Evolutionary conservation across 2,797 vertebrate species (phyloP).

Genomic region (Chloroceryle amazona): DNA sequence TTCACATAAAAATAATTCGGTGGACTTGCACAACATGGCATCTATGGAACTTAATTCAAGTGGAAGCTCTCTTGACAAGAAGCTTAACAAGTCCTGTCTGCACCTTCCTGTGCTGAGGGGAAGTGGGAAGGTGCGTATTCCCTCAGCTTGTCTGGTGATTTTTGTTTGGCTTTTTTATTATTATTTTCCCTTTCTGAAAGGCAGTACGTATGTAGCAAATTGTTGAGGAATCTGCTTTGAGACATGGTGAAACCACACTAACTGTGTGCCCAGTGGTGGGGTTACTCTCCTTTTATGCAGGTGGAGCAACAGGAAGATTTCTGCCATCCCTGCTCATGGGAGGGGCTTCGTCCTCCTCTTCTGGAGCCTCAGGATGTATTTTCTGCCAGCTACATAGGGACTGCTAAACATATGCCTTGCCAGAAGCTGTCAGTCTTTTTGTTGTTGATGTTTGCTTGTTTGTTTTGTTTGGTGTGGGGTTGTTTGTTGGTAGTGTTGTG

Average conservation of each 20-base stretch:
- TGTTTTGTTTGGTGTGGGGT: background rate
- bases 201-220: background rate
- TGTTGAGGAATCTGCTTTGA: background rate
- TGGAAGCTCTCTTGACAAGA: background rate
- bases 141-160: background rate
- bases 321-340: rapidly evolving
- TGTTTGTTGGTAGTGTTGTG: background rate
- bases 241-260: background rate
- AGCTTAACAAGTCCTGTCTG: slow-evolving; percentile 1
- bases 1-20: slow-evolving; percentile 42
- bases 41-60: slow-evolving; percentile 26
- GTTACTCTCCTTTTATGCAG: background rate
- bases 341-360: background rate
- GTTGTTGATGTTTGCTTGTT: background rate
- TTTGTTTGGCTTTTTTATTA: background rate
- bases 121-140: background rate
- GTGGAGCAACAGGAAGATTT: background rate
- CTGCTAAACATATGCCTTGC: background rate
- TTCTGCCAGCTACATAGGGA: rapidly evolving
- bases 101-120: background rate
- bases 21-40: slow-evolving; percentile 38
- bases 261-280: rapidly evolving
- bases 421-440: background rate
- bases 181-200: background rate
- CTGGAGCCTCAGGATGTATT: background rate